Conservation (phyloP, 2,797 vertebrate species). For the Pseudochirops corinnae region DNA sequence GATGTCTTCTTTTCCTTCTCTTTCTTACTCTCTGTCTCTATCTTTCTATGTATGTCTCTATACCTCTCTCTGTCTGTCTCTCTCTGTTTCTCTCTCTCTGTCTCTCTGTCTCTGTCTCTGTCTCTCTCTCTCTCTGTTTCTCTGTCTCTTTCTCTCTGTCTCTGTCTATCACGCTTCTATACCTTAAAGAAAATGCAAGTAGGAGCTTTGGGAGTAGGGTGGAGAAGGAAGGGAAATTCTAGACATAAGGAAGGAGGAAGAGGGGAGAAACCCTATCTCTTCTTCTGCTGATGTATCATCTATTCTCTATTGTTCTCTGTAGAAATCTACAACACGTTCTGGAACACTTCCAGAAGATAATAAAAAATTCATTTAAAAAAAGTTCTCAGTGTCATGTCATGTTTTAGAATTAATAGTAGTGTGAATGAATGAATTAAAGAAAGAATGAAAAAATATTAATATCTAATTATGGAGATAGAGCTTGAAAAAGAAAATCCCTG, state of each 20-base stretch:
- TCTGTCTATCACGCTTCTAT: too few species aligned
- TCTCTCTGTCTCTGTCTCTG: too few species aligned
- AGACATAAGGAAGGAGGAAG: neutral
- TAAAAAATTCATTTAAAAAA: neutral
- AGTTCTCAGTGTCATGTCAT: neutral
- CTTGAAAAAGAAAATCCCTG: neutral
- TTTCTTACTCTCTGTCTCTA: neutral
- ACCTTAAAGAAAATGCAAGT: neutral
- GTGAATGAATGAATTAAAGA: neutral
- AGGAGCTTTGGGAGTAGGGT: neutral
- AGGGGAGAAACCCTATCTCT: neutral
- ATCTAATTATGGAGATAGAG: neutral
- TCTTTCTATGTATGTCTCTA: rapidly evolving
- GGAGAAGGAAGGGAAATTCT: neutral
- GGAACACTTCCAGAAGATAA: neutral
- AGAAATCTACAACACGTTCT: neutral
- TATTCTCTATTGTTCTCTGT: neutral
- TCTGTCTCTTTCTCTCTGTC: rapidly evolving
- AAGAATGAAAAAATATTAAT: neutral
- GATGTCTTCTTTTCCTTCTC: neutral
- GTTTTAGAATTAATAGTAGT: neutral
- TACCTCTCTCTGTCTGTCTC: neutral
- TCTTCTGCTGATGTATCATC: neutral
- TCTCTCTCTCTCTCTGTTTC: too few species aligned
- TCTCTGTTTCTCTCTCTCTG: too few species aligned